Conservation (phyloP, 2,113 vertebrate species). For the Marmota monax region DNA sequence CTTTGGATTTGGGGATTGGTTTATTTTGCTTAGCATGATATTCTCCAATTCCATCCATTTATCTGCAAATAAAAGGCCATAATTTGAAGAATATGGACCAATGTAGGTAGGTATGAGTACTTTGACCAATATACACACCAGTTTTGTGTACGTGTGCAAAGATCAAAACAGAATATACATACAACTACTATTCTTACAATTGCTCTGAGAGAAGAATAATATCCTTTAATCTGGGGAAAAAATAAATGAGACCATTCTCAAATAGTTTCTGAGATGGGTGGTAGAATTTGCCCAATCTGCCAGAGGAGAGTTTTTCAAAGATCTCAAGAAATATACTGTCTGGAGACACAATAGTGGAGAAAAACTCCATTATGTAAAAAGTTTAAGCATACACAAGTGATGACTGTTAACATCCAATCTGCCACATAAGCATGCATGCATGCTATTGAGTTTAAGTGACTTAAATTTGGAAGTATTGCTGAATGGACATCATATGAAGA, state of each 20-base stretch:
- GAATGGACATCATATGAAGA: background rate
- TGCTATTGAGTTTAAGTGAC: background rate
- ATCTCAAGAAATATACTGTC: background rate
- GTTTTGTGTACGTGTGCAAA: background rate
- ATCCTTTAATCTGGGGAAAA: background rate
- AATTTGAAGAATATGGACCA: background rate
- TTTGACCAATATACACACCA: background rate
- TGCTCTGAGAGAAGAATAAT: background rate
- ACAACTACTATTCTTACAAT: background rate
- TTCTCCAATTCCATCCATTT: too few relatives aligned
- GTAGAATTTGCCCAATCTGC: background rate
- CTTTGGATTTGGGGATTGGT: too few relatives aligned
- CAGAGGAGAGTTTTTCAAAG: conserved; percentile 4
- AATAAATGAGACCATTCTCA: background rate
- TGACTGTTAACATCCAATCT: background rate
- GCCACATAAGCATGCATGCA: background rate
- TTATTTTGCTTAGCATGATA: too few relatives aligned
- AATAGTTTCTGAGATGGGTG: conserved; percentile 4
- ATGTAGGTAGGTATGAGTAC: background rate
- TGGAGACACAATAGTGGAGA: background rate
- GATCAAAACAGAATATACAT: background rate
- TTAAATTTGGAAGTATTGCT: background rate
- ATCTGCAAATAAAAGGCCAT: too few relatives aligned
- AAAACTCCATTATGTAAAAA: background rate
- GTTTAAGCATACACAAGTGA: background rate